These are phyloP conservation scores for Sialia sialis DNA, from an alignment of 2,113 vertebrate species.

Conservation along the genomic window DNA sequence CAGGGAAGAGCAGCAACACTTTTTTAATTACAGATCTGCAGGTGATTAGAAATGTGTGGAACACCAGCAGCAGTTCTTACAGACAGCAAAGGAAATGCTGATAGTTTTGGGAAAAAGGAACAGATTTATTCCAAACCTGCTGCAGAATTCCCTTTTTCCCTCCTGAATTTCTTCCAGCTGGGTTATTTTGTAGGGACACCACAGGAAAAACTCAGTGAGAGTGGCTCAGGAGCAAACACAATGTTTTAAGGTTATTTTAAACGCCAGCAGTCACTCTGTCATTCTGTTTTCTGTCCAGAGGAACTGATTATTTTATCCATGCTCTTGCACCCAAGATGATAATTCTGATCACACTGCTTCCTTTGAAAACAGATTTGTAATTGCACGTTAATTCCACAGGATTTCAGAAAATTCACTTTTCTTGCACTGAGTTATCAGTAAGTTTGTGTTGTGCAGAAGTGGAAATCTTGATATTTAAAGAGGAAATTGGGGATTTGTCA, in stretches of 20 bases:
- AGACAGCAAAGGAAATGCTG: accelerated
- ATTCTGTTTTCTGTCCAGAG: not conserved
- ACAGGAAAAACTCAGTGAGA: not conserved
- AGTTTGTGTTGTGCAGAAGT: not conserved
- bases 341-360: not conserved
- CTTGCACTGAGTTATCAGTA: not conserved
- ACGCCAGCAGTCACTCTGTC: no score
- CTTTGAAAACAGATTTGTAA: not conserved
- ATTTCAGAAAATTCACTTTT: not conserved
- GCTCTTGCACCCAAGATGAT: not conserved
- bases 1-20: not conserved
- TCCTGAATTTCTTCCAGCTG: not conserved
- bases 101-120: not conserved
- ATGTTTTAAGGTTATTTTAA: not conserved
- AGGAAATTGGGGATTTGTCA: not conserved
- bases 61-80: not conserved
- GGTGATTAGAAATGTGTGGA: not conserved
- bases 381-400: not conserved
- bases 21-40: not conserved
- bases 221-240: not conserved
- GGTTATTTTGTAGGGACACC: not conserved
- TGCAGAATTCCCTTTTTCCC: not conserved
- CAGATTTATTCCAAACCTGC: not conserved
- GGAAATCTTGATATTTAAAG: not conserved
- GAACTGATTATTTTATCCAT: not conserved